phyloP scores from a whole-genome alignment of 2,888 invertebrate genomes.

The Stenodema calcarata region DNA sequence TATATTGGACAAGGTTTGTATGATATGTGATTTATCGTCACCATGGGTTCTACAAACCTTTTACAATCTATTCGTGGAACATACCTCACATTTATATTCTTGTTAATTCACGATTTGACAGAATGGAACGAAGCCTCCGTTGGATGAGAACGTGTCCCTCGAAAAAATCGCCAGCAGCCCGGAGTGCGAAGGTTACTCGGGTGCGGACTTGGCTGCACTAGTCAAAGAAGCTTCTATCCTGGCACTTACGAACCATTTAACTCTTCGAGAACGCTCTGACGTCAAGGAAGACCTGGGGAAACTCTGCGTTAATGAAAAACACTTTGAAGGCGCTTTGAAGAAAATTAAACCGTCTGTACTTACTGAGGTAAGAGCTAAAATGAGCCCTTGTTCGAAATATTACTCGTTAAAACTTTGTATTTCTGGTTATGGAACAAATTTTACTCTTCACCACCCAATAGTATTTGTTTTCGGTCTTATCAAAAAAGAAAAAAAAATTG shows the following conservation, averaged over 20 bases:
- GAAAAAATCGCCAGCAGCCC: conserved; percentile 72
- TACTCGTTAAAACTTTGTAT: too few species aligned
- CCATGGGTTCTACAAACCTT: too few species aligned
- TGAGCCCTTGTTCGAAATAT: background rate
- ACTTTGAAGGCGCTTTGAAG: conserved; percentile 78
- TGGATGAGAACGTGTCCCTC: conserved; percentile 80
- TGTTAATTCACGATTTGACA: conserved; percentile 60
- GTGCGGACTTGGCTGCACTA: conserved; percentile 91
- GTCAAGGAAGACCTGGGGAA: background rate
- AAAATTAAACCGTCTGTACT: conserved; percentile 89
- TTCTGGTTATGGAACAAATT: too few species aligned
- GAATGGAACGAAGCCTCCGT: conserved; percentile 79
- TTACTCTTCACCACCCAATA: too few species aligned
- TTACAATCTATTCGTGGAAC: too few species aligned
- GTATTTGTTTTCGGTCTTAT: too few species aligned
- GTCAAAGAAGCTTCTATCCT: conserved; percentile 86
- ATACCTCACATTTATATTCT: too few species aligned
- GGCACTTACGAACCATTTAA: conserved; percentile 79
- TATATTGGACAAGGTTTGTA: too few species aligned
- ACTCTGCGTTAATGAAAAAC: conserved; percentile 67
- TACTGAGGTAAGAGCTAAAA: conserved; percentile 38
- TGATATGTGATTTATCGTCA: too few species aligned
- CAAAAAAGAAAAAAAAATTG: too few species aligned
- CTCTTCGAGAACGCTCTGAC: conserved; percentile 54
- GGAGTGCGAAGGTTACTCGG: conserved; percentile 81